A percentile compares a stretch with the other conserved stretches of the same genome.
phyloP scores from a whole-genome alignment of 1,140 invertebrate species.

The Drosophila asahinai region DNA sequence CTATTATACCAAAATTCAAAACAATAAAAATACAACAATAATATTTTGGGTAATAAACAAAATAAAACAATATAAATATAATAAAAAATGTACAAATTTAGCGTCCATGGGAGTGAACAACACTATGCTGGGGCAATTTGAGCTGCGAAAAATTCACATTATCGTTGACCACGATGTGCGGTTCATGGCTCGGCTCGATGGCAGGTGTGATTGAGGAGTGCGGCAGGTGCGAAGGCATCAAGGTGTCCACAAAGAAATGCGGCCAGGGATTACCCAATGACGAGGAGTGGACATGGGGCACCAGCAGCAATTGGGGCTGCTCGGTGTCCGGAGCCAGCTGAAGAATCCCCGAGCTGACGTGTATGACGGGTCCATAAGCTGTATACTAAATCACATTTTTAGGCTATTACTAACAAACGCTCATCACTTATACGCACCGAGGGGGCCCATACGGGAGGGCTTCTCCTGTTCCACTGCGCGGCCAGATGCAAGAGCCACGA shows the following conservation, averaged over 20 bases:
- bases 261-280: constrained; percentile 23
- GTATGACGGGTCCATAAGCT: constrained; percentile 62
- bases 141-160: constrained; percentile 59
- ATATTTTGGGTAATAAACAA: constrained; percentile 5
- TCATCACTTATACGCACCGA: constrained; percentile 56
- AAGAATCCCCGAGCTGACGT: constrained; percentile 65
- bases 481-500: not conserved
- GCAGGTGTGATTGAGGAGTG: constrained; percentile 15
- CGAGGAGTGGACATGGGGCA: constrained; percentile 16
- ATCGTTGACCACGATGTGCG: constrained; percentile 34
- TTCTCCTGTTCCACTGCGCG: constrained; percentile 17
- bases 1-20: not conserved
- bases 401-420: too few species aligned
- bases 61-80: not conserved
- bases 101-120: constrained; percentile 45
- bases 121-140: constrained; percentile 14
- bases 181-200: constrained; percentile 10
- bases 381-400: not conserved
- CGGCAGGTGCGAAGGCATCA: constrained; percentile 35
- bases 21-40: constrained; percentile 1
- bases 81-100: constrained; percentile 6
- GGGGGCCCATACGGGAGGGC: not conserved
- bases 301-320: constrained; percentile 48
- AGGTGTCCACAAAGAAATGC: constrained; percentile 43
- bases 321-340: constrained; percentile 55